Evolutionary conservation across 2,888 invertebrate genomes (phyloP), one percentile per base, ranked within the genome.

Genomic region (Cheilosia pagana): DNA sequence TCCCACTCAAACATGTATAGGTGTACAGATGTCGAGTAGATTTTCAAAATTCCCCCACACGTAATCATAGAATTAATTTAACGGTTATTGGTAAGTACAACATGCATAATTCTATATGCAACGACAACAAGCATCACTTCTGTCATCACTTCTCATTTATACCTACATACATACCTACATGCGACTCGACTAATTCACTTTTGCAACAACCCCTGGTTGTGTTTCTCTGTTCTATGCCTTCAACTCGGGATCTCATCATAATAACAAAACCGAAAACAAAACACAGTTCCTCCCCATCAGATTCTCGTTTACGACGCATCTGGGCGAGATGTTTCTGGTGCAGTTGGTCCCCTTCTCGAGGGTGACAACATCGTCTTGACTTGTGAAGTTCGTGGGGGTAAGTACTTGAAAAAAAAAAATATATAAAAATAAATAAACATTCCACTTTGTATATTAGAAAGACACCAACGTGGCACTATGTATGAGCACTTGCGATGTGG

Each of bases 361-460:
- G 96, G 95, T 39, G 94, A 96, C 85, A 96, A 96, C 88, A 93
- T 97, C 88, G 94, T 96, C 41, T 93, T 98, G 83, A 96, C 96
- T 86, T 97, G 97, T 90, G 96, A 97, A 94, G 97, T 97, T 79
- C 94, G 96, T 89, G 97, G 97, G 88, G 97, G 97, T 97, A 93
- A 95, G 95, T 92, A 87, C 87, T 39, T 23, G 7, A 50, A 63
- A 60, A 45, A 71, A 60, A 50, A 63, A 60, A 45, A 71, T 55
- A 45, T 28, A 28, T 28, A 28, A 28, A 55, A 39, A 63, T 45
- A 59, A 63, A 77, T 43, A 43, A 35, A 41, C 52, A 62, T 55
- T 39, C 28, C 39, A 68, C 53, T 57, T 45, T 28, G 59, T 68
- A 55, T 35, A 74, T 68, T 57, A 79, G 31, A 39, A 75, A 16